Evolutionary conservation across 2,113 vertebrate genomes (phyloP).

Genomic region (Oncorhynchus masou): DNA sequence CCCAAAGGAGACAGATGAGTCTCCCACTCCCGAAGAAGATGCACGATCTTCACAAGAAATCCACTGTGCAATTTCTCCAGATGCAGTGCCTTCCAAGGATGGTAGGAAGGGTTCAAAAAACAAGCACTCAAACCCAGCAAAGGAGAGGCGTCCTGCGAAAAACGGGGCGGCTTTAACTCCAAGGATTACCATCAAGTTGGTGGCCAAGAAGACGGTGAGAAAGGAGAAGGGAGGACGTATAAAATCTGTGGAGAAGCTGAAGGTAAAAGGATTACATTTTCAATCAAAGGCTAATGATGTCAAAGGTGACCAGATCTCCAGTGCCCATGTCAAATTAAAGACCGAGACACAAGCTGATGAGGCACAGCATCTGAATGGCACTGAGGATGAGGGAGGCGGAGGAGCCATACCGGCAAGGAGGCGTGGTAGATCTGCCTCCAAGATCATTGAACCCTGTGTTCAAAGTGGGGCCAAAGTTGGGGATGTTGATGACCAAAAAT

Average conservation of each 20-base stretch:
- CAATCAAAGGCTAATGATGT: slow-evolving; percentile 76
- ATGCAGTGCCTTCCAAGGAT: slow-evolving; percentile 53
- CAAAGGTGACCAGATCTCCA: slow-evolving; percentile 76
- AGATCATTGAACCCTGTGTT: slow-evolving; percentile 40
- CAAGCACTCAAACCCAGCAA: slow-evolving; percentile 49
- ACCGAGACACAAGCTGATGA: slow-evolving; percentile 51
- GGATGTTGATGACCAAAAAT: slow-evolving; percentile 63
- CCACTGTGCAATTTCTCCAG: slow-evolving; percentile 34
- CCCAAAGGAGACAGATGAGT: slow-evolving; percentile 50
- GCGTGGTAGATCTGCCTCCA: slow-evolving; percentile 70
- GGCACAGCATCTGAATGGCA: slow-evolving; percentile 17
- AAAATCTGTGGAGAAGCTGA: slow-evolving; percentile 69
- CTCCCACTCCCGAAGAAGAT: slow-evolving; percentile 53
- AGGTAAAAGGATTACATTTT: slow-evolving; percentile 76
- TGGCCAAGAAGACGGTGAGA: slow-evolving; percentile 73
- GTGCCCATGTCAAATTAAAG: slow-evolving; percentile 81
- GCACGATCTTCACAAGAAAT: slow-evolving; percentile 54
- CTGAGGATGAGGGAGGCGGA: slow-evolving; percentile 49
- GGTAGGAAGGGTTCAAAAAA: slow-evolving; percentile 51
- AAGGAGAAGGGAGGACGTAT: slow-evolving; percentile 54
- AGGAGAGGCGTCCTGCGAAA: slow-evolving; percentile 59
- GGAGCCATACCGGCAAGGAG: slow-evolving; percentile 53
- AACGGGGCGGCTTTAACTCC: slow-evolving; percentile 57
- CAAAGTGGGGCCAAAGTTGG: slow-evolving; percentile 54
- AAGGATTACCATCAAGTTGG: slow-evolving; percentile 77